phyloP scores from a whole-genome alignment of 2,888 invertebrate genomes.

The Thalpophila matura region DNA sequence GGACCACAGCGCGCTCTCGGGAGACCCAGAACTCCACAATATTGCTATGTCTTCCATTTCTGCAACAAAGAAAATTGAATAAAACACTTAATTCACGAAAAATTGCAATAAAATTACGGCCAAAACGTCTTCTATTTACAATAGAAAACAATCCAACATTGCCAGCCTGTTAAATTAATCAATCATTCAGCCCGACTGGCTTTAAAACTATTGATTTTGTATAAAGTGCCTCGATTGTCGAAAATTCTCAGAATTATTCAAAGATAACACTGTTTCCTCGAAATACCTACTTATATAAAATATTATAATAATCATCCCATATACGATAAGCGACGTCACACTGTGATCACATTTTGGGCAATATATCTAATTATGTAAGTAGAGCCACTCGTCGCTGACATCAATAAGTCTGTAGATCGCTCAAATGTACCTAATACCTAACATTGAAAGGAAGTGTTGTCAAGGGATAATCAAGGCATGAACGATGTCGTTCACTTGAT shows the following conservation, averaged over 20 bases:
- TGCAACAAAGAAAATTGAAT: conserved; percentile 78
- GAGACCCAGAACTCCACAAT: conserved; percentile 94
- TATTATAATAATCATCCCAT: conserved; percentile 34
- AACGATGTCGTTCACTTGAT: conserved; percentile 85
- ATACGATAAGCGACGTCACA: conserved; percentile 31
- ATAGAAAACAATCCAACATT: conserved; percentile 17
- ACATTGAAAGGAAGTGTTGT: conserved; percentile 83
- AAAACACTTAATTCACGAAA: neutral
- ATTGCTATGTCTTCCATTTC: conserved; percentile 96
- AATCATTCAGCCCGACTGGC: conserved; percentile 19
- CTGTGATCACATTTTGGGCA: conserved; percentile 13
- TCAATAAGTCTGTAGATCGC: conserved; percentile 50
- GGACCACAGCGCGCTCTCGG: conserved; percentile 95
- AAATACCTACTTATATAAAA: conserved; percentile 17
- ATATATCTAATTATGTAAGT: conserved; percentile 14
- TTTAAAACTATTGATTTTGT: conserved; percentile 21
- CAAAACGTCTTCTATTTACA: conserved; percentile 19
- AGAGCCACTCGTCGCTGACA: conserved; percentile 24
- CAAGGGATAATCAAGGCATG: conserved; percentile 85
- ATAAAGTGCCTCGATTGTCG: conserved; percentile 4
- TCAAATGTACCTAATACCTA: conserved; percentile 63
- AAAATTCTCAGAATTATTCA: conserved; percentile 16
- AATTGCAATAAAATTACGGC: neutral
- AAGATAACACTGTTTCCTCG: conserved; percentile 30
- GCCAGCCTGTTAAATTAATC: conserved; percentile 23